Evolutionary conservation across 2,888 invertebrate genomes (phyloP), one percentile per base, ranked within the genome.

Genomic region (Agrilus biguttatus): DNA sequence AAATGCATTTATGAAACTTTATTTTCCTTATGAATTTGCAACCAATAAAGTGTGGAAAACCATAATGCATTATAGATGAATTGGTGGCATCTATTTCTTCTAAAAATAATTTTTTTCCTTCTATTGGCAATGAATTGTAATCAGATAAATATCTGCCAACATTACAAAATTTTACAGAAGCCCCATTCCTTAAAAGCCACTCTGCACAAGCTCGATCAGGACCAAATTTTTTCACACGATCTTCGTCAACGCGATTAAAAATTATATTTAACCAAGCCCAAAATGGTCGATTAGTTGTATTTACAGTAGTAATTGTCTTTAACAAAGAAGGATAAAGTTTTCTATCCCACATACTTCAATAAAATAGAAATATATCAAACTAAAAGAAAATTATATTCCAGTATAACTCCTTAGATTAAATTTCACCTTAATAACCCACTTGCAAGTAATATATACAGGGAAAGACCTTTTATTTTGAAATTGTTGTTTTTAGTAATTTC

Each of bases 141-240:
- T 92, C 81, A 0, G 55, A 51, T 35, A 75, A 60, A 53, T 66
- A 74, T 5, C 74, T 70, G 0, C 64, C 55, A 5, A 58, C 53
- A 37, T 53, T 54, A 33, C 72, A 73, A 77, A 85, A 91, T 46
- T 77, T 78, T 0, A 96, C 76, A 44, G 74, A 70, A 3, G 89
- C 95, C 3, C 95, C 95, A 68, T 93, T 93, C 50, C 84, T 74
- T 23, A 97, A 67, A 6, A 96, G 69, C 96, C 97, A 97, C 66
- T 97, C 96, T 0, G 95, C 92, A 65, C 95, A 95, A 4, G 84
- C 79, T 41, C 88, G 70, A 60, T 97, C 90, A 0, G 93, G 80
- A 0, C 97, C 97, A 36, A 91, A 73, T 52, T 69, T 57, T 57
- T 77, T 69, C 33, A 83, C 69, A 33, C 89, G 73, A 0, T 77